Evolutionary conservation across 2,888 invertebrate genomes (phyloP), one percentile per base, ranked within the genome.

Genomic region (Syrista parreyssii): DNA sequence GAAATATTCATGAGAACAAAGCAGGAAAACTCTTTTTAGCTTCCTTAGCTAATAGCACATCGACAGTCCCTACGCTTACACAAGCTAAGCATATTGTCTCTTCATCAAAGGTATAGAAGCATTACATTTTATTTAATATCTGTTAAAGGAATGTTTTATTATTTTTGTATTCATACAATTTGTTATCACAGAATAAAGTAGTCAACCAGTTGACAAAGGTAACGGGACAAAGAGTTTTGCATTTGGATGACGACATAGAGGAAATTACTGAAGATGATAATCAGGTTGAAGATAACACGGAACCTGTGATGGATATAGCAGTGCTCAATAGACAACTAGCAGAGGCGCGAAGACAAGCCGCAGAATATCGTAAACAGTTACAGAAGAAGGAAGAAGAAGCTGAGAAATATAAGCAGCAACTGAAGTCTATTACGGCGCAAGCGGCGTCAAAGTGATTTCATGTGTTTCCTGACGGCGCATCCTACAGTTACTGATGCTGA

Each of bases 221-320:
- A 1, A 68, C 86, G 11, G 89, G 89, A 74, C 87, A 87, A 81
- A 84, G 88, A 71, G 83, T 91, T 73, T 84, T 91, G 73, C 89
- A 90, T 75, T 79, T 91, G 68, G 89, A 91, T 73, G 89, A 90
- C 40, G 90, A 90, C 31, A 88, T 90, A 36, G 89, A 89, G 80
- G 88, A 92, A 79, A 89, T 91, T 74, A 88, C 85, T 68, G 92
- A 93, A 79, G 92, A 93, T 83, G 92, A 92, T 88, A 55, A 55
- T 55, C 55, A 55, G 23, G 55, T 23, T 55, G 55, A 55, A 9
- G 55, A 55, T 23, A 92, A 93, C 84, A 90, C 92, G 85, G 80
- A 77, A 74, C 76, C 76, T 2, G 79, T 77, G 32, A 79, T 87
- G 79, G 91, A 92, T 73, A 85, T 92, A 40, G 91, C 87, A 9